Base-by-base conservation (phyloP, 2,113 vertebrate genomes). In the Mus musculus region DNA sequence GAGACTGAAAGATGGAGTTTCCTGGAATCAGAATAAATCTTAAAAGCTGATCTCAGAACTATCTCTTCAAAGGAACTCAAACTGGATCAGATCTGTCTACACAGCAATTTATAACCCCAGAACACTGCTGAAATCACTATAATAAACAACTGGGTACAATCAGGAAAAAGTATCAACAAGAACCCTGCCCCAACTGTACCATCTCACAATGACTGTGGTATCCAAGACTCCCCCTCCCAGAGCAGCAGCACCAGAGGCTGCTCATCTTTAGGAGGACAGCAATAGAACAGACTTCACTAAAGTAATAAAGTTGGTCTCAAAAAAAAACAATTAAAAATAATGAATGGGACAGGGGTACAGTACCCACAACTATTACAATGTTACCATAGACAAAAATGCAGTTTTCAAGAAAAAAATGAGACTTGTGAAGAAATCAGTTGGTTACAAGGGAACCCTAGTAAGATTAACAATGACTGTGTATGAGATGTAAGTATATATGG, bases 51-150 rank as follows among this genome's bases (percentile, higher is more conserved):
- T 52, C 30, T 88, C 67, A 77, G 46, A 77, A 94, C 17, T 39
- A 82, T 11, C 12, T 72, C 46, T 95, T 94, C 61, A 54, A 90
- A 94, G 75, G 54, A 92, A 20, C n/a, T 36, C 71, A 77, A 82
- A 72, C 80, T 59, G 87, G 39, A 87, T 0, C 89, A 54, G 22
- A 90, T 67, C n/a, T 9, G 1, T 71, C 30, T 61, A 49, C 92
- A 59, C 28, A 69, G n/a, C 46, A 84, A 82, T 63, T 76, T 76
- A 86, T 46, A 56, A 65, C 9, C 63, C 28, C 69, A 75, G 30
- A 69, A 77, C 49, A 91, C 0, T 17, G n/a, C 0, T 96, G 63
- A 84, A 80, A 63, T 26, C n/a, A 63, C 36, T 17, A 17, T n/a
- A 63, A 14, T 42, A 77, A 63, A 14, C 42, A 77, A 19, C 28